Evolutionary conservation across 2,888 invertebrate genomes (phyloP), one percentile per base, ranked within the genome.

Genomic region (Apamea sordens): DNA sequence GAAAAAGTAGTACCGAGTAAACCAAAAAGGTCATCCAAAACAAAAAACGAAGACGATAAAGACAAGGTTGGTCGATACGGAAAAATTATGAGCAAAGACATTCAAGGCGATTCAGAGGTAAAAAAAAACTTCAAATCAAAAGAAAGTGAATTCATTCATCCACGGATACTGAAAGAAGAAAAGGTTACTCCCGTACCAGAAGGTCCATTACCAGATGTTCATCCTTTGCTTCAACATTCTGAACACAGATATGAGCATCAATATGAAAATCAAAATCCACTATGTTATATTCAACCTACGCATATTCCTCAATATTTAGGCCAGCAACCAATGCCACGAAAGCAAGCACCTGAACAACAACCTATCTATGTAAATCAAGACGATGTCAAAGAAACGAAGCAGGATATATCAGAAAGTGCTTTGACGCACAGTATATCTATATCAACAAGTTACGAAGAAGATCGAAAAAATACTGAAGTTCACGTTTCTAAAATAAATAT

Each of bases 201-300:
- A 93, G 97, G 92, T 50, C 97, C 94, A 13, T 90, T 96, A 73
- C 97, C 95, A 75, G 96, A 95, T 89, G 95, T 94, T 72, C 98
- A 98, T 94, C 98, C 98, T 6, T 94, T 98, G 74, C 94, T 98
- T 36, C 98, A 98, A 91, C 98, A 98, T 94, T 98, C 98, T 0
- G 98, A 98, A 91, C 98, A 98, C 92, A 97, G 98, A 80, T 98
- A 98, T 91, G 98, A 98, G 92, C 97, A 97, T 77, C 96, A 97
- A 79, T 97, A 97, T 86, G 97, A 97, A 90, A 96, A 97, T 86
- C 95, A 97, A 92, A 97, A 97, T 86, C 97, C 97, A 56, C 92
- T 97, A 44, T 96, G 97, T 86, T 95, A 97, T 77, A 95, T 97
- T 59, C 97, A 97, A 89, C 97, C 97, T 15, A 97, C 97, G 24